Base-by-base conservation (phyloP, 2,113 vertebrate genomes). In the Pyxicephalus adspersus region DNA sequence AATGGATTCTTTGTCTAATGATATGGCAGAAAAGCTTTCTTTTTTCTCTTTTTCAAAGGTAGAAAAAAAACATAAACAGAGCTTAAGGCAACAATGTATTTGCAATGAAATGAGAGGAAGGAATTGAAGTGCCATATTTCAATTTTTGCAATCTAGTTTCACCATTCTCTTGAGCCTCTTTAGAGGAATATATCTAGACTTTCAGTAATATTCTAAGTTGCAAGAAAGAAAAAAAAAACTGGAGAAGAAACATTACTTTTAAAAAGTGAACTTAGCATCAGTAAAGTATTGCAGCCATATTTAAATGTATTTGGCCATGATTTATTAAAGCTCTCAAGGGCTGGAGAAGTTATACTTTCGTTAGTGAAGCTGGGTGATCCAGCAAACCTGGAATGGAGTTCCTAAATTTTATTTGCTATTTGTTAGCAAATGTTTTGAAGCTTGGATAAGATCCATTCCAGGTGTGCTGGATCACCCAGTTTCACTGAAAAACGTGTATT, bases 101-200 rank as follows among this genome's bases (percentile, higher is more conserved):
- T 66, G 76, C 76, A 78, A 57, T 55, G 64, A 67, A 78, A 66
- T 78, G 64, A 67, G 51, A 67, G 25, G 26, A 55, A 57, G 50
- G 60, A 76, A 64, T 38, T 52, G 63, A 34, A 54, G 51, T 57
- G 20, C 76, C 28, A 78, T 77, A 66, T 77, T 78, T 65, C 45
- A 65, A 64, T 77, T 66, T 65, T 55, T 66, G 28, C 63, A 34
- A 65, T 64, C 74, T 52, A 76, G 74, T 64, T n/a, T 64, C 74
- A 64, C 58, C 74, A 2, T 51, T 28, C 60, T 76, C 74, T 66
- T 11, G 63, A 78, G 76, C 20, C 63, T 66, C 54, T 65, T 66
- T 65, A 78, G 63, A 66, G 64, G 51, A 78, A 78, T 64, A 57
- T 25, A 66, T 19, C 26, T 19, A 67, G 51, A 66, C 20, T 78